Evolutionary conservation across 2,888 invertebrate genomes (phyloP), one percentile per base, ranked within the genome.

Genomic region (Cerastis rubricosa): DNA sequence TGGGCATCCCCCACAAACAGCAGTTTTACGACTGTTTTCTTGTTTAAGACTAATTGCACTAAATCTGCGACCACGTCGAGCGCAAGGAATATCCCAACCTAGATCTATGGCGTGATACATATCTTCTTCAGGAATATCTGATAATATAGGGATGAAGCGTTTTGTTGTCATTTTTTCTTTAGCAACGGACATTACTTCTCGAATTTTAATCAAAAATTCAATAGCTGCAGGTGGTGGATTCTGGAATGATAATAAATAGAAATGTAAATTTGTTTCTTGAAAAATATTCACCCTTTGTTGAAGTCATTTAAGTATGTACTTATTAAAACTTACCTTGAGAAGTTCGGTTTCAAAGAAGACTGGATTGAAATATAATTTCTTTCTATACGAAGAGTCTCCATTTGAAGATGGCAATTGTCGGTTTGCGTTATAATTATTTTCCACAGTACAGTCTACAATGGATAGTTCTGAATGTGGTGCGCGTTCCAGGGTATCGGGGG

Each of bases 221-320:
- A 99, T 96, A 25, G 99, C 99, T 75, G 99, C 98, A 71, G 99
- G 98, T 29, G 99, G 99, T 65, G 99, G 99, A 87, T 98, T 97
- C 98, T 98, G 95, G 65, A 97, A 97, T 76, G 76, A 29, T 68
- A 79, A 51, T 29, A n/a, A 65, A 65, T 11, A 22, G 25, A n/a
- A n/a, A 51, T 40, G 54, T 76, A 19, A 45, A 22, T 71, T 17
- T 8, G 9, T 43, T 22, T 40, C n/a, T 11, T 54, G 9, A 8
- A 43, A n/a, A 25, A 25, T 17, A 43, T 43, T 43, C 3, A 57
- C 25, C 8, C 17, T 59, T 17, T 17, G 3, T 64, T 43, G n/a
- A 43, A 47, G 54, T 25, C 3, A 35, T 35, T n/a, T n/a, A n/a
- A n/a, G 35, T 2, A 17, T 63, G 35, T 7, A 45, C 14, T 25